A percentile compares a stretch with the other conserved stretches of the same genome.
Conservation (phyloP, 2,113 vertebrate species). For the Cricetomys ansorgei region DNA sequence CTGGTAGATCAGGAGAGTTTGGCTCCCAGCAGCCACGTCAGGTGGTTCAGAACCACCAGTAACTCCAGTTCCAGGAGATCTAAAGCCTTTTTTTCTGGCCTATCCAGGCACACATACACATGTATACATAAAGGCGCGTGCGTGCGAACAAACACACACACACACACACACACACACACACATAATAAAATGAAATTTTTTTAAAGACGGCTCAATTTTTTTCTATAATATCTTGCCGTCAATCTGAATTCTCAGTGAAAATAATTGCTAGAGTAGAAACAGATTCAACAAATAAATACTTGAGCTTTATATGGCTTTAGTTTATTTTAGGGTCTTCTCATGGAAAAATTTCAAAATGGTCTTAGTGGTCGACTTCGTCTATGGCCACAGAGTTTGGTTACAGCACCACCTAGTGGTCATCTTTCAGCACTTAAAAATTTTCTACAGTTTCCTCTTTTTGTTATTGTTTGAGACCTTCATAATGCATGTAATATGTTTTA, state of each 20-base stretch:
- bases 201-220: not conserved
- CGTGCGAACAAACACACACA: not conserved
- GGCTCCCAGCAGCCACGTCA: no score
- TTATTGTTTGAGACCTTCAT: not conserved
- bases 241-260: slow-evolving; percentile 38
- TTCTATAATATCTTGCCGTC: not conserved
- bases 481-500: not conserved
- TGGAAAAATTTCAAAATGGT: not conserved
- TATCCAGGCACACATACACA: not conserved
- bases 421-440: not conserved
- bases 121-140: no score
- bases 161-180: not conserved
- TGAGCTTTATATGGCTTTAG: not conserved
- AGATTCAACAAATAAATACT: not conserved
- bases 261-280: slow-evolving; percentile 18
- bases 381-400: not conserved
- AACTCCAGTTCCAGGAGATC: not conserved
- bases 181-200: not conserved
- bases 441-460: not conserved
- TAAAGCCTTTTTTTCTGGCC: not conserved
- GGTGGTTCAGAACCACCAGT: not conserved
- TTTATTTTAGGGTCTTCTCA: not conserved
- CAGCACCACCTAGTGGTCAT: slow-evolving; percentile 66
- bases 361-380: not conserved
- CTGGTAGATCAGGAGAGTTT: no score